Base-by-base conservation (phyloP, 2,888 invertebrate species). In the Scotopteryx bipunctaria region DNA sequence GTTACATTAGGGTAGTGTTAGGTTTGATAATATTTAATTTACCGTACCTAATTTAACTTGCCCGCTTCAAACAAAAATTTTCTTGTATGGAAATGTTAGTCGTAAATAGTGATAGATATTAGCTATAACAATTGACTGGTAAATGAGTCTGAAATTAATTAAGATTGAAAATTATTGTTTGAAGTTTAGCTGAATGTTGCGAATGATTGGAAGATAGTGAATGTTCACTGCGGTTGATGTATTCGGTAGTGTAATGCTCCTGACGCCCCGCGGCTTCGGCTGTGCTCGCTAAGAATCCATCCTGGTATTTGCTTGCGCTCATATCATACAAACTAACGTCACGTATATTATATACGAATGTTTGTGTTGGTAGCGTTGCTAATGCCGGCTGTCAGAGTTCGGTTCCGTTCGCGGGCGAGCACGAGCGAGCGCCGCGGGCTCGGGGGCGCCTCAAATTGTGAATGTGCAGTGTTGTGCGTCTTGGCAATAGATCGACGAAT, bases 61-160 rank as follows among this genome's bases (percentile, higher is more conserved):
- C 64, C 48, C 63, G 66, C 81, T 82, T 85, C 81, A 78, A 81
- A 81, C 80, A 81, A 81, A 76, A 76, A 78, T 76, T 77, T 80
- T 79, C 76, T 66, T 70, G 64, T 62, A 67, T 67, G 66, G 63
- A 65, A 60, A 66, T 71, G 71, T 76, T 72, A 60, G 67, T 56
- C 76, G 77, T 67, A 67, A 67, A 72, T 71, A 78, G 84, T 78
- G 44, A 81, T 78, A 81, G 80, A 81, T 69, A 66, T 67, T 76
- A 68, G 69, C 69, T 68, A 69, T 69, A 67, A 67, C 67, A 57
- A 65, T 73, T 69, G 81, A 80, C 78, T 81, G 77, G 75, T 73
- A 69, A 67, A 74, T 75, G 79, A 83, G 83, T 85, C 83, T 83
- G 82, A 86, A 78, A 69, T 82, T 76, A 75, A 75, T 71, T 78